Evolutionary conservation across 2,888 invertebrate species (phyloP).

Genomic region (Acrobeloides nanus): DNA sequence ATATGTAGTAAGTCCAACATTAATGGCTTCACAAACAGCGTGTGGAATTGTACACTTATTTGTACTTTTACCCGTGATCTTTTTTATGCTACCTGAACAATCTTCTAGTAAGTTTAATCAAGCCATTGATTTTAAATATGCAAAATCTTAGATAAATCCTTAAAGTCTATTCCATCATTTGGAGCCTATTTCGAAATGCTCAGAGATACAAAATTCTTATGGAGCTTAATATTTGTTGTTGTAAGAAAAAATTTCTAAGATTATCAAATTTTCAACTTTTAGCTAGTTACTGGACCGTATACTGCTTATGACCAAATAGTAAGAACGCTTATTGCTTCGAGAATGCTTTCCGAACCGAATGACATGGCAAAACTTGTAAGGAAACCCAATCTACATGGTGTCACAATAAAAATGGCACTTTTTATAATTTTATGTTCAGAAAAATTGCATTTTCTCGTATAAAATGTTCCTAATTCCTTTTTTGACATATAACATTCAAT

Average conservation of each 20-base stretch:
- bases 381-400: too few species aligned
- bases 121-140: too few species aligned
- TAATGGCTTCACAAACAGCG: slow-evolving; percentile 27
- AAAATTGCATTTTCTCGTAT: too few species aligned
- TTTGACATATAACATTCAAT: too few species aligned
- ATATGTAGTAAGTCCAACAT: slow-evolving; percentile 28
- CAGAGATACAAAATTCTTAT: slow-evolving; percentile 22
- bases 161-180: too few species aligned
- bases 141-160: too few species aligned
- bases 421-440: too few species aligned
- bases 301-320: slow-evolving; percentile 41
- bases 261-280: slow-evolving; percentile 7
- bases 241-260: slow-evolving; percentile 9
- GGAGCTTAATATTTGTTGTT: slow-evolving; percentile 31
- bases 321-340: slow-evolving; percentile 30
- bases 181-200: slow-evolving; percentile 25
- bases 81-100: slow-evolving; percentile 31
- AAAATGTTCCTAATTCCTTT: too few species aligned
- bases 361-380: slow-evolving; percentile 34
- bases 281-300: slow-evolving; percentile 38
- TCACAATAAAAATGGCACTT: too few species aligned
- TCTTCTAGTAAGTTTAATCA: too few species aligned
- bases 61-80: slow-evolving; percentile 28
- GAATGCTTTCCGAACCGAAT: slow-evolving; percentile 30
- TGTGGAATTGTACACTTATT: slow-evolving; percentile 28